Percentiles rank a stretch among this genome's conserved stretches.
Conservation (phyloP, 2,113 vertebrate genomes). For the Setophaga coronata region DNA sequence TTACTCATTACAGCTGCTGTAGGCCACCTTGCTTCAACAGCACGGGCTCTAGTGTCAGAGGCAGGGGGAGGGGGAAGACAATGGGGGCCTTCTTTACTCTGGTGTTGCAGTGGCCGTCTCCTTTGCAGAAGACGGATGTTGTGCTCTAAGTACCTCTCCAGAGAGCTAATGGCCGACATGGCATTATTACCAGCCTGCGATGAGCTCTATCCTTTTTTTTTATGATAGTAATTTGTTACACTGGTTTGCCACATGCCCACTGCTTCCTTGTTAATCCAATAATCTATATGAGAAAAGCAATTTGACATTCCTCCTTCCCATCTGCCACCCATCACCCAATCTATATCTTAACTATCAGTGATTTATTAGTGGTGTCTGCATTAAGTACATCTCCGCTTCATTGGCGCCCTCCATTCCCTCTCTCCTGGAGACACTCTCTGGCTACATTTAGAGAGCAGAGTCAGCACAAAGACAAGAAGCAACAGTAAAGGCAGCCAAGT, state of each 20-base stretch:
- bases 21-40: background rate
- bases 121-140: slow-evolving; percentile 70
- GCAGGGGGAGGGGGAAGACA: background rate
- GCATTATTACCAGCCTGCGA: slow-evolving; percentile 73
- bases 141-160: slow-evolving; percentile 61
- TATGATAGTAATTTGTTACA: slow-evolving; percentile 81
- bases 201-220: slow-evolving; percentile 73
- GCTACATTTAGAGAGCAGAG: slow-evolving; percentile 44
- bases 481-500: slow-evolving; percentile 10
- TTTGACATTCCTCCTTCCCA: slow-evolving; percentile 80
- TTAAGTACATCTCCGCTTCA: slow-evolving; percentile 71
- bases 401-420: slow-evolving; percentile 37
- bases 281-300: slow-evolving; percentile 86
- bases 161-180: slow-evolving; percentile 70
- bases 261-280: slow-evolving; percentile 84
- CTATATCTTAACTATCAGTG: slow-evolving; percentile 82
- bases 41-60: background rate
- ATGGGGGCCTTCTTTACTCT: slow-evolving; percentile 3
- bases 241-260: slow-evolving; percentile 75
- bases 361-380: slow-evolving; percentile 78
- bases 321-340: slow-evolving; percentile 82
- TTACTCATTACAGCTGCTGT: background rate
- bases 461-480: slow-evolving; percentile 42
- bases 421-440: slow-evolving; percentile 49
- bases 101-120: slow-evolving; percentile 58